phyloP scores from a whole-genome alignment of 2,797 vertebrate genomes.

The Chelon auratus region DNA sequence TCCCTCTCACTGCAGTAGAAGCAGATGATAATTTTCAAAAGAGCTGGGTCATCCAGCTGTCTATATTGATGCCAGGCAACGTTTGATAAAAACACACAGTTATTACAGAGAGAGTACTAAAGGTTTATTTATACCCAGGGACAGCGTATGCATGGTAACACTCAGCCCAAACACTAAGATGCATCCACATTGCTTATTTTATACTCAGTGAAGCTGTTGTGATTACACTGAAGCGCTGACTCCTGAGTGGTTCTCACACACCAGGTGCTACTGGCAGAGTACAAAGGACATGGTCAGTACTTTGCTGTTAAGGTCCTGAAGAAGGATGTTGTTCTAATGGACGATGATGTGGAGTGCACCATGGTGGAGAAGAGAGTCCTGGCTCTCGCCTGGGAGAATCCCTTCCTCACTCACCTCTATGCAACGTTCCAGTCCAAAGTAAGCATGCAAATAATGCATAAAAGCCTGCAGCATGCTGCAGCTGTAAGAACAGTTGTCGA shows the following conservation, averaged over 20 bases:
- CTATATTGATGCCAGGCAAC: background rate
- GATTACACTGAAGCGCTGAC: conserved; percentile 11
- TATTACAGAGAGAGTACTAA: background rate
- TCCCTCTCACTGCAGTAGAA: background rate
- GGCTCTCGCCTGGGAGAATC: conserved; percentile 94
- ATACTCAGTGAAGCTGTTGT: conserved; percentile 10
- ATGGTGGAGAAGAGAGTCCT: conserved; percentile 99
- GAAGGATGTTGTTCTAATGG: conserved; percentile 97
- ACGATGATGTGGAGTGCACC: conserved; percentile 97
- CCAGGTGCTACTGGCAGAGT: conserved; percentile 94
- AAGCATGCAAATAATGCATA: conserved; percentile 24
- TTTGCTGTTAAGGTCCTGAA: conserved; percentile 96
- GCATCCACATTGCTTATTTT: background rate
- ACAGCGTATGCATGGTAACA: background rate
- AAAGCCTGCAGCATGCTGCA: conserved; percentile 9
- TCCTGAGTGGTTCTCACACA: conserved; percentile 13
- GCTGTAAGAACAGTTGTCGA: conserved; percentile 32
- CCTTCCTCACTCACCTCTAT: conserved; percentile 96
- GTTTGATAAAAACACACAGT: conserved; percentile 14
- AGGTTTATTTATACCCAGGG: conserved; percentile 5
- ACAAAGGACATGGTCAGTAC: conserved; percentile 91
- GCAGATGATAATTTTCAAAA: conserved; percentile 21
- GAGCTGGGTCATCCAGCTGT: conserved; percentile 13
- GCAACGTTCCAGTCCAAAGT: conserved; percentile 97
- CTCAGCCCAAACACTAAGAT: conserved; percentile 2